A percentile compares a stretch with the other conserved stretches of the same genome.
Conservation (phyloP, 2,888 invertebrate genomes). For the Idaea aversata region DNA sequence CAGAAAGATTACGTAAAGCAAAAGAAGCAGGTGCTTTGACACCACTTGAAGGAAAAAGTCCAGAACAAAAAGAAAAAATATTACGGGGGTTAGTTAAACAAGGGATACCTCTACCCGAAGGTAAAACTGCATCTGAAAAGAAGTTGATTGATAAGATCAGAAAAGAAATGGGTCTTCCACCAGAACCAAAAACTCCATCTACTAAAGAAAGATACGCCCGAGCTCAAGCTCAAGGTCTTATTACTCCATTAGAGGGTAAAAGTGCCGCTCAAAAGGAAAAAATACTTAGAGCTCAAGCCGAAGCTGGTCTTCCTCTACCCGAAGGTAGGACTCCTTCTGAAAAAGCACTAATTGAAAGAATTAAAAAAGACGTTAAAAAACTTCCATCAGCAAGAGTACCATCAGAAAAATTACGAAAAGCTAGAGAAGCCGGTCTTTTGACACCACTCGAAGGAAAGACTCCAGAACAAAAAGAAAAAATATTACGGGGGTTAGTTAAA, state of each 20-base stretch:
- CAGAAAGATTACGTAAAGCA: constrained; percentile 28
- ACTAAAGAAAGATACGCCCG: constrained; percentile 21
- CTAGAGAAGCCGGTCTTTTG: constrained; percentile 19
- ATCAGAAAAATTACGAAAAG: constrained; percentile 27
- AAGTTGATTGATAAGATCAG: constrained; percentile 21
- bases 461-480: constrained; percentile 34
- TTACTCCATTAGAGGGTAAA: constrained; percentile 41
- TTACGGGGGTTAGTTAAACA: constrained; percentile 28
- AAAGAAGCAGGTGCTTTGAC: constrained; percentile 25
- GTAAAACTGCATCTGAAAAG: constrained; percentile 11
- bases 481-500: constrained; percentile 27
- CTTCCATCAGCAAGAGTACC: constrained; percentile 22
- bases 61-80: constrained; percentile 39
- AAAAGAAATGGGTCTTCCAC: constrained; percentile 27
- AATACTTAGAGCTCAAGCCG: constrained; percentile 30
- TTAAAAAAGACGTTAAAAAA: constrained; percentile 15
- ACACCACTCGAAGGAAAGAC: constrained; percentile 28
- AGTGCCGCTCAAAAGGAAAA: constrained; percentile 33
- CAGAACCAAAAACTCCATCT: constrained; percentile 22
- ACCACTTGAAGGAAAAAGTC: constrained; percentile 37
- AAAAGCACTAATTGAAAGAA: constrained; percentile 31
- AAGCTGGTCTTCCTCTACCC: constrained; percentile 33
- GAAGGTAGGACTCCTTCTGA: constrained; percentile 39
- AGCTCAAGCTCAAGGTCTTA: constrained; percentile 33
- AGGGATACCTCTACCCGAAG: constrained; percentile 31